Percentiles rank a stretch among this genome's conserved stretches.
phyloP scores from a whole-genome alignment of 2,797 vertebrate species.

The Gadopsis marmoratus region DNA sequence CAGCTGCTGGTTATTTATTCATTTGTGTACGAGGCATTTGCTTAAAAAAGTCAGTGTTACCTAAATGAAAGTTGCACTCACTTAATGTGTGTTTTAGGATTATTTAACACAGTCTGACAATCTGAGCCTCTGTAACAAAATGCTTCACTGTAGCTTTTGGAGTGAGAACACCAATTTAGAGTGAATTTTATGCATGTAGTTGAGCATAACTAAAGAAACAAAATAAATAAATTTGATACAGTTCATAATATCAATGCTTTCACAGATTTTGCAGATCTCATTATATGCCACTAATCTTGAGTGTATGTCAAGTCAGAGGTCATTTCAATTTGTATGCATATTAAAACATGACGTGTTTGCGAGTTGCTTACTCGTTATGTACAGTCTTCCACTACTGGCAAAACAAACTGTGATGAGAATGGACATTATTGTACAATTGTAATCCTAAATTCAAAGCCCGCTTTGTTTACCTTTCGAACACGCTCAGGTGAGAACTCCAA shows the following conservation, averaged over 20 bases:
- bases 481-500: conserved; percentile 98
- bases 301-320: neutral
- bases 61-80: neutral
- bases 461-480: conserved; percentile 91
- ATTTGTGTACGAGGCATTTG: neutral
- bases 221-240: neutral
- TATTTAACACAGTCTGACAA: too few species aligned
- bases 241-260: too few species aligned
- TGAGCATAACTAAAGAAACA: neutral
- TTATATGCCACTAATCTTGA: neutral
- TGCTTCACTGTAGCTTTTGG: neutral
- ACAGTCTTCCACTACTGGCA: neutral
- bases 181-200: neutral
- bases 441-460: neutral
- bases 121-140: neutral
- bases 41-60: neutral
- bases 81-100: neutral
- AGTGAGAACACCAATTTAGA: neutral
- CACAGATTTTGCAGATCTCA: too few species aligned
- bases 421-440: neutral
- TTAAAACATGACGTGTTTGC: neutral
- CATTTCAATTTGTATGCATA: neutral
- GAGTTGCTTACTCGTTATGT: neutral
- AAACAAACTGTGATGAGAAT: neutral
- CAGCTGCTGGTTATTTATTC: neutral